Conservation (phyloP, 2,888 invertebrate species). For the Hemaris fuciformis region DNA sequence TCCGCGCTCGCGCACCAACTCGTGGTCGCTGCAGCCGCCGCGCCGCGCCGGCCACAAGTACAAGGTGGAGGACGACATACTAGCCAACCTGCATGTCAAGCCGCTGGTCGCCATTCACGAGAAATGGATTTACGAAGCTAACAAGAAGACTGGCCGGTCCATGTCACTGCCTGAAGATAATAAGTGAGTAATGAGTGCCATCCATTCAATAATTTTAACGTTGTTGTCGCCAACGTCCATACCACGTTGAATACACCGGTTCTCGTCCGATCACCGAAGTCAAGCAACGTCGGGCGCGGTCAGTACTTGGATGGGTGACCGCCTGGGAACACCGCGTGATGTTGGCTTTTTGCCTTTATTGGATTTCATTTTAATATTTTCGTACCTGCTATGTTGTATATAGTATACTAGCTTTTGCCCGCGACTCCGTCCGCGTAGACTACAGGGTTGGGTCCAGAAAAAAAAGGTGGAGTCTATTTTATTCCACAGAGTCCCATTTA, state of each 20-base stretch:
- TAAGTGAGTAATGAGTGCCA: conserved; percentile 55
- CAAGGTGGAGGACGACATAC: conserved; percentile 54
- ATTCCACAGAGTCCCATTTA: too few species aligned
- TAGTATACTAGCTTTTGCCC: too few species aligned
- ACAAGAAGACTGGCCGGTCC: conserved; percentile 60
- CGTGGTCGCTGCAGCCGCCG: conserved; percentile 47
- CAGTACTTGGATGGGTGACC: conserved; percentile 78
- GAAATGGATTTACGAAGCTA: conserved; percentile 74
- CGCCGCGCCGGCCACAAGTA: conserved; percentile 29
- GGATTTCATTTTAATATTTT: not conserved
- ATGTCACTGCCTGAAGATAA: conserved; percentile 68
- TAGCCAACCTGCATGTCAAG: conserved; percentile 65
- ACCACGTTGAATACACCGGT: conserved; percentile 74
- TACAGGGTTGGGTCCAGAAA: too few species aligned
- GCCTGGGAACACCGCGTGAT: conserved; percentile 71
- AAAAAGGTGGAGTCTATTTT: too few species aligned
- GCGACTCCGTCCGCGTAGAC: too few species aligned
- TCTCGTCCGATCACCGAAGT: conserved; percentile 79
- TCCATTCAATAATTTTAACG: conserved; percentile 25
- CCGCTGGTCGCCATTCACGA: conserved; percentile 77
- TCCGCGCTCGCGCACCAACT: conserved; percentile 38
- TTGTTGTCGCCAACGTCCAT: conserved; percentile 53
- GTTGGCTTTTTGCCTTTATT: conserved; percentile 52
- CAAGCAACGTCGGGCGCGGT: conserved; percentile 76
- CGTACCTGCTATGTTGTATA: too few species aligned